Conservation (phyloP, 2,888 invertebrate species). For the Leptinotarsa peninsularis region DNA sequence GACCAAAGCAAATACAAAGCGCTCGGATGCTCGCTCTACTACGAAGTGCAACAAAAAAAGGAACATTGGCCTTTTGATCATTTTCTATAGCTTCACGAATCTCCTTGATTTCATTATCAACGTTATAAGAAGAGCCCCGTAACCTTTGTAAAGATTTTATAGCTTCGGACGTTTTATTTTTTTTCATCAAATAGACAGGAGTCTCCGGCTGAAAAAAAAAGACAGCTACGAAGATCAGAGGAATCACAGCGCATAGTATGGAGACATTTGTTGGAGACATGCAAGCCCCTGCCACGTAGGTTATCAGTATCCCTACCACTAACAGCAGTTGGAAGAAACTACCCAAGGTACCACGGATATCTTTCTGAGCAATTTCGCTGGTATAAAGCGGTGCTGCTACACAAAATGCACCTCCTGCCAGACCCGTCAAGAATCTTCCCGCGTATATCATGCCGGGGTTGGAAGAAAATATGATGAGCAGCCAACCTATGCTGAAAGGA, state of each 20-base stretch:
- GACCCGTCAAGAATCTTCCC: conserved; percentile 76
- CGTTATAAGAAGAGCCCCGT: conserved; percentile 79
- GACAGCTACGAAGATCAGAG: conserved; percentile 76
- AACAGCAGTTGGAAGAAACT: conserved; percentile 89
- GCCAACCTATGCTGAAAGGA: conserved; percentile 82
- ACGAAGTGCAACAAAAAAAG: conserved; percentile 46
- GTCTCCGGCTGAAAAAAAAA: conserved; percentile 91
- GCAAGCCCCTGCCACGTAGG: conserved; percentile 77
- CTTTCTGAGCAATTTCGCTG: conserved; percentile 86
- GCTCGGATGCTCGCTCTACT: conserved; percentile 68
- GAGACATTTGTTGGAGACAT: conserved; percentile 72
- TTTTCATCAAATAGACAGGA: conserved; percentile 78
- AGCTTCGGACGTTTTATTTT: conserved; percentile 75
- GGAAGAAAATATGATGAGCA: conserved; percentile 76
- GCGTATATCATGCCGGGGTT: conserved; percentile 73
- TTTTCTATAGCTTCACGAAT: conserved; percentile 40
- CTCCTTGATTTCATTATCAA: conserved; percentile 70
- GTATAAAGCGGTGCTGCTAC: conserved; percentile 87
- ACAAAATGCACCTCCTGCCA: conserved; percentile 85
- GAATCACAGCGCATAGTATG: conserved; percentile 74
- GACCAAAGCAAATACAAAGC: conserved; percentile 77
- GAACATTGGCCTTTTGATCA: conserved; percentile 29
- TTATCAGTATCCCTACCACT: conserved; percentile 83
- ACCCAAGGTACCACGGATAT: conserved; percentile 86
- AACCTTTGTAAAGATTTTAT: conserved; percentile 77